Evolutionary conservation across 1,140 invertebrate genomes (phyloP), one percentile per base, ranked within the genome.

Genomic region (Drosophila bocki): DNA sequence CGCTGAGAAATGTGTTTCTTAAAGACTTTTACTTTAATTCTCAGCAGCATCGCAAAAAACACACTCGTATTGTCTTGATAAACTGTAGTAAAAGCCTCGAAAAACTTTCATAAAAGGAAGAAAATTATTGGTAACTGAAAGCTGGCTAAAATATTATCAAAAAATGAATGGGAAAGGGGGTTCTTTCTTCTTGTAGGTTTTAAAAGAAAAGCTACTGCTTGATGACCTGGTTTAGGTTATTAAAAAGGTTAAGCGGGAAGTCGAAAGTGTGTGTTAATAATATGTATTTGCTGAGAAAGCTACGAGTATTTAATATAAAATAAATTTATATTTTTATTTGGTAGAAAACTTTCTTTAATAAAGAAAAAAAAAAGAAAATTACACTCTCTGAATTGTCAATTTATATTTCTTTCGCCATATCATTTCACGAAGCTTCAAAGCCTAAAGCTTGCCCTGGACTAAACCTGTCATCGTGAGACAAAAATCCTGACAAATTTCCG

Each of bases 401-500:
- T 47, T 59, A 48, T 60, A 61, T 65, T 19, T 22, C n/a, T 8
- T 60, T 32, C 44, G 3, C 4, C 26, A 6, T n/a, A 59, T 59
- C 58, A 44, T 37, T 19, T 11, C 26, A 13, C 6, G 6, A 19
- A 12, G 58, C 32, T 32, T 9, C 12, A 35, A 37, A 19, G 51
- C 17, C 33, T 15, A 8, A n/a, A 50, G 44, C 11, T 33, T 41
- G 62, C 32, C 17, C 26, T 26, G 39, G 62, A 39, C 44, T n/a
- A 67, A 26, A 42, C 29, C 62, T 51, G 44, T 35, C 35, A 29
- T n/a, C 53, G n/a, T 17, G 44, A 50, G 44, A 50, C 37, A 37
- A 58, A 79, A 76, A 68, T 80, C 56, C 82, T 85, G 82, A 77
- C 82, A 85, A 84, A 82, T 86, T 64, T 80, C 39, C 45, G 58